Percentiles rank a stretch among this genome's conserved stretches.
Evolutionary conservation across 2,113 vertebrate genomes (phyloP).

Genomic region (Motacilla alba): DNA sequence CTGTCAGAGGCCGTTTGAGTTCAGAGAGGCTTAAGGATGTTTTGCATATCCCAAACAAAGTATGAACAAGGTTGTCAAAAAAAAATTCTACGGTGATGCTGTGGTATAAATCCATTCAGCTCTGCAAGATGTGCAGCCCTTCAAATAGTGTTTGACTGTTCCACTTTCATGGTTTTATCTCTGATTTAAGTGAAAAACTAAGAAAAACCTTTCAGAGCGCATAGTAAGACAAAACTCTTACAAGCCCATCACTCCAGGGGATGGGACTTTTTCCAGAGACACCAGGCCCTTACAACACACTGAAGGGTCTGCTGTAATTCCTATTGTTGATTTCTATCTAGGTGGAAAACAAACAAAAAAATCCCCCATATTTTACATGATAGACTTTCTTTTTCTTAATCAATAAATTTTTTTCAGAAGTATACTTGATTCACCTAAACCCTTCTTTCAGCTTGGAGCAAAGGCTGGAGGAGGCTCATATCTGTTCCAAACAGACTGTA

Average conservation of each 20-base stretch:
- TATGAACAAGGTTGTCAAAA: not conserved
- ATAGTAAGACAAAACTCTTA: not conserved
- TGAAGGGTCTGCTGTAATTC: not conserved
- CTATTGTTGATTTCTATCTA: not conserved
- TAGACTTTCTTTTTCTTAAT: not conserved
- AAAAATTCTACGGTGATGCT: not conserved
- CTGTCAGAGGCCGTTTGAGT: not conserved
- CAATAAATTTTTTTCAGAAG: not conserved
- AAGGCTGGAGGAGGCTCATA: not conserved
- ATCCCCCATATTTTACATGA: accelerated
- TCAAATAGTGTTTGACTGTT: not conserved
- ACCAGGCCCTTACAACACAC: no score
- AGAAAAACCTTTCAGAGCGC: accelerated
- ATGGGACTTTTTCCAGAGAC: not conserved
- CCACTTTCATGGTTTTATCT: not conserved
- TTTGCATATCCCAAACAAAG: not conserved
- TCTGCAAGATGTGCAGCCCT: not conserved
- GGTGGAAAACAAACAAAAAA: not conserved
- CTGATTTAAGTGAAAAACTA: not conserved
- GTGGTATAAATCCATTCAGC: not conserved
- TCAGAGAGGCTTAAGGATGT: not conserved
- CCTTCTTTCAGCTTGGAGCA: not conserved
- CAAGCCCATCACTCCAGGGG: not conserved
- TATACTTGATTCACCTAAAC: not conserved
- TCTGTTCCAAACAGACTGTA: not conserved